A percentile compares a stretch with the other conserved stretches of the same genome.
Evolutionary conservation across 1,140 invertebrate genomes (phyloP).

Genomic region (Musca domestica): DNA sequence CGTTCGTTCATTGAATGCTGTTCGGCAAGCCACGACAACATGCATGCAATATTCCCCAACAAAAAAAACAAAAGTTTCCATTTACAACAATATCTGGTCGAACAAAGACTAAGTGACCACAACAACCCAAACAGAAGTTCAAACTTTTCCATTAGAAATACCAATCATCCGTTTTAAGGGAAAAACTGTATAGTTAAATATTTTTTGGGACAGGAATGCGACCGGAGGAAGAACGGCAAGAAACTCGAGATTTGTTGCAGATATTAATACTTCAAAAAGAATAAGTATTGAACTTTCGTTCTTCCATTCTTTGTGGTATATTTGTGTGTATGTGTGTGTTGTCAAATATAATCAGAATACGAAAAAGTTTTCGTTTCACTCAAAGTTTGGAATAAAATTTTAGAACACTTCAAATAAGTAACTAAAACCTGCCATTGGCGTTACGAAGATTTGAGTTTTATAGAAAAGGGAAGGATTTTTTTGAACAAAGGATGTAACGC

Average conservation of each 20-base stretch:
- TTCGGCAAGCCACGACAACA: background rate
- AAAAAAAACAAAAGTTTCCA: background rate
- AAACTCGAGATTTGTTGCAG: background rate
- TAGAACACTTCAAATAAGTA: too few species aligned
- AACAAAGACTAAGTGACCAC: conserved; percentile 5
- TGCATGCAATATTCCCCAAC: background rate
- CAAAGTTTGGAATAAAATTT: too few species aligned
- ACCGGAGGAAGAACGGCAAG: background rate
- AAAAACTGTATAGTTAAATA: background rate
- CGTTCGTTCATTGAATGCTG: too few species aligned
- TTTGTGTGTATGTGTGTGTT: too few species aligned
- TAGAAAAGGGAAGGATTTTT: too few species aligned
- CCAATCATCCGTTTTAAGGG: background rate
- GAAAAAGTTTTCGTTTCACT: too few species aligned
- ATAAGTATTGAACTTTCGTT: conserved; percentile 11
- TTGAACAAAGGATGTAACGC: too few species aligned
- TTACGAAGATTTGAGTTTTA: too few species aligned
- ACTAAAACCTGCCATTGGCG: too few species aligned
- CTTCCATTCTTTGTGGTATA: too few species aligned
- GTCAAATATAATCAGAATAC: too few species aligned
- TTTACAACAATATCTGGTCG: too few species aligned
- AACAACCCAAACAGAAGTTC: background rate
- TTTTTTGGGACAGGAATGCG: background rate
- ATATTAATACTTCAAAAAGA: conserved; percentile 10
- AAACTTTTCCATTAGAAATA: conserved; percentile 9